Evolutionary conservation across 2,113 vertebrate genomes (phyloP), one percentile per base, ranked within the genome.

Genomic region (Muntiacus reevesi): DNA sequence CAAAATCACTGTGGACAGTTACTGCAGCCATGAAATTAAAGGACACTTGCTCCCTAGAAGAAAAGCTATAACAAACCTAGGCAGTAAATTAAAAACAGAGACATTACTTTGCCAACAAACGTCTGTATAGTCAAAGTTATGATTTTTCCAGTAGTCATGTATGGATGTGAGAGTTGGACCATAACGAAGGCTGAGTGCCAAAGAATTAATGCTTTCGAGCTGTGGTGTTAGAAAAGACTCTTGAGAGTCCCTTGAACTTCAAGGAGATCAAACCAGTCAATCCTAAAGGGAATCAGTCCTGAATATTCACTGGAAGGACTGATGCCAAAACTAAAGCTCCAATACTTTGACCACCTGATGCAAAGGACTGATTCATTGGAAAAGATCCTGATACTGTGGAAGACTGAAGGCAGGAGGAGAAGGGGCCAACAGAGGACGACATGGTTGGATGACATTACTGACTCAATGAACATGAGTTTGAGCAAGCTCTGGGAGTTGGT

Each of bases 151-250:
- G 67, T 74, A 40, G 36, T 40, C 36, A 74, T 40, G n/a, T 74
- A 74, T 74, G 10, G 21, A 40, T 40, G 21, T 74, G n/a, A 40
- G 67, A 40, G 36, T 40, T 74, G 21, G 36, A 74, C 11, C 36
- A 74, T 13, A 74, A 25, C 0, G 0, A 74, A 74, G 10, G 67
- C 67, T 74, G 36, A 40, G n/a, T 1, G 0, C 21, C 36, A 74
- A 74, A 40, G 67, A 74, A 74, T 40, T 40, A 36, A 25, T 74
- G 10, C 36, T 40, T 74, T 74, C 0, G 5, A 74, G 21, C 19
- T 40, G 36, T 23, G 10, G 5, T 40, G 36, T 13, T 74, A 36
- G 36, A 40, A 40, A 74, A 74, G 19, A 74, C 36, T 74, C 67
- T 71, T 74, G 36, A 74, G 36, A 74, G 67, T 40, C 67, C 36